Percentiles rank a stretch among this genome's conserved stretches.
Conservation (phyloP, 2,113 vertebrate genomes). For the Prietella phreatophila region DNA sequence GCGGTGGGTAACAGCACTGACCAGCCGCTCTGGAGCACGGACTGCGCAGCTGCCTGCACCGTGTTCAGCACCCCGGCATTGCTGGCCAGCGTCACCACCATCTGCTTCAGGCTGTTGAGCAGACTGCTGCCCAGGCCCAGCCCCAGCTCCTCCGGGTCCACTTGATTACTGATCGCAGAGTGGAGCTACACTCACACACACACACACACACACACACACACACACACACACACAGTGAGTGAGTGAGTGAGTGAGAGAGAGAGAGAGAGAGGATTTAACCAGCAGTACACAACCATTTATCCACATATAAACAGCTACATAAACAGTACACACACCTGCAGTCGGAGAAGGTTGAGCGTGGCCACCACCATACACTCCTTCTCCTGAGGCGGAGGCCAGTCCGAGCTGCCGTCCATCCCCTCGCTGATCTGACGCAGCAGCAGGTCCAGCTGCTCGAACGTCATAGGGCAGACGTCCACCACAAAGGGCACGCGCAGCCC, state of each 20-base stretch:
- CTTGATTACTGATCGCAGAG: constrained; percentile 94
- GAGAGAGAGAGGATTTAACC: background rate
- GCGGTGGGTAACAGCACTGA: constrained; percentile 94
- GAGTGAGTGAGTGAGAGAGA: no score
- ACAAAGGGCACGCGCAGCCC: constrained; percentile 94
- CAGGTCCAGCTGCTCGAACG: constrained; percentile 95
- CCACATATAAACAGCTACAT: background rate
- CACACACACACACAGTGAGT: no score
- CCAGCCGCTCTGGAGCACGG: constrained; percentile 96
- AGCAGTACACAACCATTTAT: background rate
- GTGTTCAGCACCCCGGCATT: constrained; percentile 91
- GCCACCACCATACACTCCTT: constrained; percentile 97
- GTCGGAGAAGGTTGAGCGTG: constrained; percentile 87
- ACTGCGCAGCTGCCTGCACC: constrained; percentile 89
- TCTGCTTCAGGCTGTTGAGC: constrained; percentile 95
- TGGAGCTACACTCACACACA: constrained; percentile 78
- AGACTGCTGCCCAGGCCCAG: constrained; percentile 88
- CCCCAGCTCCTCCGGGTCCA: constrained; percentile 90
- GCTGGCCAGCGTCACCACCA: constrained; percentile 90
- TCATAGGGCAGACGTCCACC: constrained; percentile 92
- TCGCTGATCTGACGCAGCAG: constrained; percentile 92
- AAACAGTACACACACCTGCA: constrained; percentile 78
- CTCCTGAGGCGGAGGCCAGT: constrained; percentile 96
- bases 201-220: constrained; percentile 12
- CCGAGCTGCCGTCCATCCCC: constrained; percentile 93